Evolutionary conservation across 2,797 vertebrate genomes (phyloP).

Genomic region (Rhinoraja longicauda): DNA sequence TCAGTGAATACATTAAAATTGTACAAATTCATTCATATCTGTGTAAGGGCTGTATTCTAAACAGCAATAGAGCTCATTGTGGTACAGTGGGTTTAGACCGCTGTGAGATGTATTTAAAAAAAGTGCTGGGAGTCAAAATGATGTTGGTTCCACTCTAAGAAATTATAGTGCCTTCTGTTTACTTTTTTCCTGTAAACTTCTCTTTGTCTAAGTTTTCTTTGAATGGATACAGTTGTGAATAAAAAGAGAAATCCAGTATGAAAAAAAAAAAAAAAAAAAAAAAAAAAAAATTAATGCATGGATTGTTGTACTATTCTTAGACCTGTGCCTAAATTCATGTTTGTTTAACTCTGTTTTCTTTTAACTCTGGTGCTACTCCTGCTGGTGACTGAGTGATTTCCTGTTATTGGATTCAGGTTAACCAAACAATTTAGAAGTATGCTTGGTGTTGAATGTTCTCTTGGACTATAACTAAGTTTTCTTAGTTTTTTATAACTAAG

Average conservation of each 20-base stretch:
- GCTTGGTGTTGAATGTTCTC: neutral
- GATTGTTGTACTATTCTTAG: neutral
- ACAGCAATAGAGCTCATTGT: slow-evolving; percentile 68
- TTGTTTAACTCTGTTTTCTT: neutral
- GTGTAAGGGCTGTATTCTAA: slow-evolving; percentile 74
- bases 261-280: too few species aligned
- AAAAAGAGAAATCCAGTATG: neutral
- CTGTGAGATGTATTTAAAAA: slow-evolving; percentile 48
- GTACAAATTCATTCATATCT: slow-evolving; percentile 58
- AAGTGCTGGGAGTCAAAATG: slow-evolving; percentile 24
- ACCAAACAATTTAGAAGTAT: neutral
- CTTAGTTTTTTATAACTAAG: neutral
- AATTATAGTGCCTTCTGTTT: slow-evolving; percentile 25
- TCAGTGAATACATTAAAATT: slow-evolving; percentile 76
- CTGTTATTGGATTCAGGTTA: neutral
- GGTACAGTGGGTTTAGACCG: slow-evolving; percentile 56
- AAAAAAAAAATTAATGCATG: too few species aligned
- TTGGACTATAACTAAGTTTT: neutral
- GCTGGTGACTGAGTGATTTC: neutral
- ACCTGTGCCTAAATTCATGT: neutral
- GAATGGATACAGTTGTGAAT: slow-evolving; percentile 23
- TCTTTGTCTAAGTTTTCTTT: neutral
- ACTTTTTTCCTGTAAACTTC: slow-evolving; percentile 9
- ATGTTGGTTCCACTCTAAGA: slow-evolving; percentile 32
- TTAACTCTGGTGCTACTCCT: neutral